Evolutionary conservation across 2,797 vertebrate genomes (phyloP).

Genomic region (Loriculus beryllinus): DNA sequence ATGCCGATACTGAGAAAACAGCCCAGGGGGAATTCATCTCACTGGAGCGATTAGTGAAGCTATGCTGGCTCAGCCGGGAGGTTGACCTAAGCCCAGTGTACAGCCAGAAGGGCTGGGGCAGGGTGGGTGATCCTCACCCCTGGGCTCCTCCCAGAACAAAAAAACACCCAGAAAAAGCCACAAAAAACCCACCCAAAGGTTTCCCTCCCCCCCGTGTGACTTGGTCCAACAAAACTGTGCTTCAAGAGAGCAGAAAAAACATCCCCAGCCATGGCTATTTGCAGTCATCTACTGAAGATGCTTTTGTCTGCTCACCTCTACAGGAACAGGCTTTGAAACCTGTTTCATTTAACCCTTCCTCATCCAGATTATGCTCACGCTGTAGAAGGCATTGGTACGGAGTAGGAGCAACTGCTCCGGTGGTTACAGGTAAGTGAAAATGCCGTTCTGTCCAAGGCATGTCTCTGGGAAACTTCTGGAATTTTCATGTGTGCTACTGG

Average conservation of each 20-base stretch:
- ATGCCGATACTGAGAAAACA: neutral
- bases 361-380: neutral
- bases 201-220: neutral
- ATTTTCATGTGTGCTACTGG: neutral
- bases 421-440: neutral
- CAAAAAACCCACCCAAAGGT: too few relatives aligned
- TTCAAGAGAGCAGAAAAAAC: constrained; percentile 17
- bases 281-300: neutral
- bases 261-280: neutral
- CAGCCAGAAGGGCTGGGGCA: neutral
- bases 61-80: neutral
- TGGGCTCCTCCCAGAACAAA: neutral
- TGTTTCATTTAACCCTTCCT: neutral
- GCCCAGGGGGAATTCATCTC: neutral
- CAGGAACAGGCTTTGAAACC: neutral
- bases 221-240: constrained; percentile 44
- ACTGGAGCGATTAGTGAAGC: neutral
- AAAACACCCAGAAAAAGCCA: too few relatives aligned
- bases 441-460: neutral
- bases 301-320: neutral
- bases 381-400: neutral
- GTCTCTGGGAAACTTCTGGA: neutral
- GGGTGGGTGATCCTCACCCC: neutral
- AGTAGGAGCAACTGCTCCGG: neutral
- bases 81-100: neutral